Conservation (phyloP, 2,797 vertebrate genomes). For the Acanthurus lineatus region DNA sequence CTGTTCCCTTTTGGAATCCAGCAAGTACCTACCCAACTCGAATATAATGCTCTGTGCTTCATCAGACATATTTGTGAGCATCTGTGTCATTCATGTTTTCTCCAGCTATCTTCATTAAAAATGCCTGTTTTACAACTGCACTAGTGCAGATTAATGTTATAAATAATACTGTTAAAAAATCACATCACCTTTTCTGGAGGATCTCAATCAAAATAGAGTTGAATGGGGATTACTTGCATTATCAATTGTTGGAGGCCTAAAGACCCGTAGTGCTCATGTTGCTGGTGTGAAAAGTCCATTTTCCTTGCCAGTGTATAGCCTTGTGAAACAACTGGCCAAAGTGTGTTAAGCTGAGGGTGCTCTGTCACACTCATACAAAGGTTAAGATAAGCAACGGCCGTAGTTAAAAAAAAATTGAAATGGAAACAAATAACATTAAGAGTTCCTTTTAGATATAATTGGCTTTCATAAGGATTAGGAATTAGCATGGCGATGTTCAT, state of each 20-base stretch:
- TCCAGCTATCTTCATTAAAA: conserved; percentile 32
- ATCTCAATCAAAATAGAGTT: conserved; percentile 27
- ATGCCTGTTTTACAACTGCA: conserved; percentile 27
- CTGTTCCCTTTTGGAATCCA: no score
- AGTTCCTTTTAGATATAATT: background rate
- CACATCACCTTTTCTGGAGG: conserved; percentile 10
- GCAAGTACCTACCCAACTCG: no score
- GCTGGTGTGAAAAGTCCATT: conserved; percentile 8
- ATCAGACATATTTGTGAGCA: no score
- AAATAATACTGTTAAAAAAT: no score
- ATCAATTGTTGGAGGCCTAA: background rate
- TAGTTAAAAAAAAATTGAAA: background rate
- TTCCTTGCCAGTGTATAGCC: conserved; percentile 5
- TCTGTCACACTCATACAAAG: conserved; percentile 1
- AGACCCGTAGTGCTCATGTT: background rate
- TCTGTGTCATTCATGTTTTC: conserved; percentile 19
- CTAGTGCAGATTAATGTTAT: conserved; percentile 3
- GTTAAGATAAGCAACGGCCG: background rate
- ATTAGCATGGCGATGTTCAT: no score
- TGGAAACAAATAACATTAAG: background rate
- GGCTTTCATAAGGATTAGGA: background rate
- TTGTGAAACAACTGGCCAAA: background rate
- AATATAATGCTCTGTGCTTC: no score
- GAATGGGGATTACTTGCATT: conserved; percentile 11
- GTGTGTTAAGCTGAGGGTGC: conserved; percentile 3